These are phyloP conservation scores for Suillia variegata DNA, from an alignment of 2,888 invertebrate species.

Conservation along the genomic window DNA sequence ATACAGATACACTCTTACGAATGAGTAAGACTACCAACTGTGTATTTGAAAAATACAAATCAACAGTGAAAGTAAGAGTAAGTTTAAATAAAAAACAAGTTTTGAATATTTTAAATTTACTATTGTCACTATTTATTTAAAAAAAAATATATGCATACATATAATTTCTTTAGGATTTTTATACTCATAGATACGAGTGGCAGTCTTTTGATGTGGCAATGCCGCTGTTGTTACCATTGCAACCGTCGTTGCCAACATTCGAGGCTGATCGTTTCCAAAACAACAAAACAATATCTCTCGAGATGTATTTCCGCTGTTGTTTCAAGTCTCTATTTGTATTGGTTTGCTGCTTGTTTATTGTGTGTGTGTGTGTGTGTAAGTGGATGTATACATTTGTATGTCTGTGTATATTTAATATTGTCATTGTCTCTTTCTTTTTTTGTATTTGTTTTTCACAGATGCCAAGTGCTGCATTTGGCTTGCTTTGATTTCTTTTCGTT, in stretches of 20 bases:
- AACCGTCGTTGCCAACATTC: not conserved
- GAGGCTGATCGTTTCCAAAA: not conserved
- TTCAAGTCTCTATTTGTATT: constrained; percentile 22
- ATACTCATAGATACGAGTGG: too few species aligned
- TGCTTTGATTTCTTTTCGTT: not conserved
- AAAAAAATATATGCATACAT: too few species aligned
- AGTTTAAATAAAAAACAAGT: too few species aligned
- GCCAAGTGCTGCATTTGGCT: not conserved
- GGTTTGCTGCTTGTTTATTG: constrained; percentile 22
- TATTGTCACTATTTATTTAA: too few species aligned
- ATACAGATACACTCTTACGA: too few species aligned
- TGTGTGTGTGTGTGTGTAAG: constrained; percentile 11
- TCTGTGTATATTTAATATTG: constrained; percentile 3
- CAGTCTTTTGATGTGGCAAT: too few species aligned
- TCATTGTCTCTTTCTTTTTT: constrained; percentile 22
- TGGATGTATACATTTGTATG: constrained; percentile 5
- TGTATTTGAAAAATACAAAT: too few species aligned
- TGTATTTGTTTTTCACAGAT: constrained; percentile 23
- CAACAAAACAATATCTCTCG: constrained; percentile 5
- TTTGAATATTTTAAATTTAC: too few species aligned
- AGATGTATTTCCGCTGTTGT: constrained; percentile 47
- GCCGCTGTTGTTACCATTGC: too few species aligned
- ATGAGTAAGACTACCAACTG: too few species aligned
- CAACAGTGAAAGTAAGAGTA: too few species aligned
- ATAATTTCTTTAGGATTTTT: too few species aligned